These are phyloP conservation scores for Lepetodrilus schrolli DNA, from an alignment of 2,888 invertebrate species.

Conservation along the genomic window DNA sequence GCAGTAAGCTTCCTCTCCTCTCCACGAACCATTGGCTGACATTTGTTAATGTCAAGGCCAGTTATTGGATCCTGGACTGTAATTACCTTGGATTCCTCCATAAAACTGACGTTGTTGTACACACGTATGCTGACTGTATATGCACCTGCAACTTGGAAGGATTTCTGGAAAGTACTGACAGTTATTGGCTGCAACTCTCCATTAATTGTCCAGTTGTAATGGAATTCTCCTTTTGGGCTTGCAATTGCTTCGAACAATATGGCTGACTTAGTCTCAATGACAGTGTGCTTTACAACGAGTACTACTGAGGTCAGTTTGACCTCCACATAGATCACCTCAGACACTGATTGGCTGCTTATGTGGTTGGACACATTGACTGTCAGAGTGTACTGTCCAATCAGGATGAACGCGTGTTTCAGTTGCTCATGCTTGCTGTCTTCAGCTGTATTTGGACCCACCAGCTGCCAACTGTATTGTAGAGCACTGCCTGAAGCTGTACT, in stretches of 20 bases:
- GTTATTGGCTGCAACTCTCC: slow-evolving; percentile 8
- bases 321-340: slow-evolving; percentile 40
- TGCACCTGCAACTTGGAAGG: slow-evolving; percentile 36
- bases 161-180: neutral
- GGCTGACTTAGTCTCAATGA: slow-evolving; percentile 26
- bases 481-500: neutral
- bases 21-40: slow-evolving; percentile 38
- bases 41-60: slow-evolving; percentile 40
- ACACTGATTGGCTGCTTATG: slow-evolving; percentile 40
- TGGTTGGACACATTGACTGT: slow-evolving; percentile 42
- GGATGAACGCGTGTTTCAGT: slow-evolving; percentile 40
- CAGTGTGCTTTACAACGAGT: slow-evolving; percentile 23
- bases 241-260: slow-evolving; percentile 33
- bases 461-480: neutral
- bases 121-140: slow-evolving; percentile 42
- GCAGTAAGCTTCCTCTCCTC: slow-evolving; percentile 39
- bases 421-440: neutral
- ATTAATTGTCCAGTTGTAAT: slow-evolving; percentile 40
- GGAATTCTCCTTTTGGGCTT: slow-evolving; percentile 31
- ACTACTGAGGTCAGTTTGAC: slow-evolving; percentile 34
- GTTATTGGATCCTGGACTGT: slow-evolving; percentile 44
- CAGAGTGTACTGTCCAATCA: slow-evolving; percentile 47
- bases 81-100: slow-evolving; percentile 26
- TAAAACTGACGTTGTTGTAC: slow-evolving; percentile 44
- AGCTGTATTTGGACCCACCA: neutral